A percentile compares a stretch with the other conserved stretches of the same genome.
These are phyloP conservation scores for Apoderus coryli DNA, from an alignment of 2,888 invertebrate genomes.

Conservation along the genomic window DNA sequence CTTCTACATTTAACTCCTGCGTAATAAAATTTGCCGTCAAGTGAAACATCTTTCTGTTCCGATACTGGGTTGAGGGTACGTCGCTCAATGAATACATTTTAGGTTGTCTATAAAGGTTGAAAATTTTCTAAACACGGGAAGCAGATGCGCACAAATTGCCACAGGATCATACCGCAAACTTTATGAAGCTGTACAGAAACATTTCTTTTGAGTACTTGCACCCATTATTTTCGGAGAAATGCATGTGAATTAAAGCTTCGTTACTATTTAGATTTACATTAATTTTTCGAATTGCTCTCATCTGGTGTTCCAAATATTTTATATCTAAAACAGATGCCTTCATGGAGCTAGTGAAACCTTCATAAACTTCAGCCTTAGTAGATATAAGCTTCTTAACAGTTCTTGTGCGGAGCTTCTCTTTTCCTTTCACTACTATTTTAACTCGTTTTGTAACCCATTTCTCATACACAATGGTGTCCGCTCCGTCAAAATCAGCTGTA, in stretches of 20 bases:
- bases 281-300: background rate
- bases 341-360: background rate
- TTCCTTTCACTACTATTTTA: background rate
- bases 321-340: conserved; percentile 5
- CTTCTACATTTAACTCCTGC: background rate
- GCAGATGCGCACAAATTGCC: conserved; percentile 3
- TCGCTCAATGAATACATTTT: conserved; percentile 2
- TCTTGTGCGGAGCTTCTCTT: background rate
- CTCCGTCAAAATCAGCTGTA: no score
- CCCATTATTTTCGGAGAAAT: conserved; percentile 6
- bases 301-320: conserved; percentile 4
- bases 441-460: conserved; percentile 3
- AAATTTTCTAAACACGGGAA: background rate
- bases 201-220: conserved; percentile 7
- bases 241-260: conserved; percentile 5
- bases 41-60: conserved; percentile 4
- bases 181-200: conserved; percentile 3
- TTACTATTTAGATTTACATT: conserved; percentile 1
- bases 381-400: conserved; percentile 1
- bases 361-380: background rate
- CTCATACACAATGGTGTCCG: no score
- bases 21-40: background rate
- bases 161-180: conserved; percentile 4
- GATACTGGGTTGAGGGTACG: conserved; percentile 2
- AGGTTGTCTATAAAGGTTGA: conserved; percentile 1